Base-by-base conservation (phyloP, 2,797 vertebrate species). In the Parauchenoglanis ngamensis region DNA sequence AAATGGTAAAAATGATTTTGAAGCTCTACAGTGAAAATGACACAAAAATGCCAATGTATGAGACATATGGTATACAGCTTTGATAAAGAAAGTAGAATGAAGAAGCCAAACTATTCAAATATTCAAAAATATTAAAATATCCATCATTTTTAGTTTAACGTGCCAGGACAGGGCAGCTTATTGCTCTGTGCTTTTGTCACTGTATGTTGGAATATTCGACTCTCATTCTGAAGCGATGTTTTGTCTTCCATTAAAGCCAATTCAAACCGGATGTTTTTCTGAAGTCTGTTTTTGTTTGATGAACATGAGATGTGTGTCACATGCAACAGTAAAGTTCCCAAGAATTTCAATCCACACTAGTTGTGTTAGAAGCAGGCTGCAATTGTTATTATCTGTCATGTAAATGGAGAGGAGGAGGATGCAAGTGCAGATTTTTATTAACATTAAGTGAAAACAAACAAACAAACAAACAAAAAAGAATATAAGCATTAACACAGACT, bases 81-180 rank as follows among this genome's bases (percentile, higher is more conserved):
- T 76, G 49, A 75, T 49, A 49, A 49, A 75, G 11, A 75, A 75
- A 3, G 21, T 23, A 49, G 23, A 13, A 75, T 49, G 44, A 49
- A 49, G 23, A 15, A n/a, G 4, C 23, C 2, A 44, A 72, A 75
- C 23, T 75, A 54, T 54, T 46, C 75, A 56, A 54, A 79, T 44
- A 59, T 35, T 79, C 7, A 79, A 57, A 79, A 59, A 79, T 57
- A 59, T 35, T 23, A 15, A 79, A 40, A 59, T 59, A 79, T 79
- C 21, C 31, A 59, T 57, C 0, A 56, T 56, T 56, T 15, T 57
- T 79, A 23, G 31, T 79, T 59, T 12, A 59, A 25, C 59, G 31
- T 79, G 21, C 28, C 31, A 52, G 46, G 73, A 4, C 12, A 52
- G 46, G 46, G 75, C 12, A 80, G 31, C 23, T 44, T 80, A n/a